Conservation (phyloP, 2,888 invertebrate species). For the Pheosia gnoma region DNA sequence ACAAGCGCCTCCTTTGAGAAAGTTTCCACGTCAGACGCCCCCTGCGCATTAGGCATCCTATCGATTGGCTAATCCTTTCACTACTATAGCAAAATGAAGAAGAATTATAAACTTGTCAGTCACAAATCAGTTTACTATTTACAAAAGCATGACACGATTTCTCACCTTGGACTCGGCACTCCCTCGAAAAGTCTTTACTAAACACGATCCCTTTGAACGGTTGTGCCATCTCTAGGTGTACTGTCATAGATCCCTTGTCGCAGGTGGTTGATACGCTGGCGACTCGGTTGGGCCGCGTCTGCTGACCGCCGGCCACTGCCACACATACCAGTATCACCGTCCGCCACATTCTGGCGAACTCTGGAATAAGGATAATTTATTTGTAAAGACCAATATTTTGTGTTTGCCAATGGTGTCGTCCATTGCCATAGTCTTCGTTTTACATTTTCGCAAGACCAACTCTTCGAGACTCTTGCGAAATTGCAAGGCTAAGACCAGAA, state of each 20-base stretch:
- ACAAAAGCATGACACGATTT: neutral
- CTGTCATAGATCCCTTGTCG: slow-evolving; percentile 85
- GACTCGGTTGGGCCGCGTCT: slow-evolving; percentile 79
- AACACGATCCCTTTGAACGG: slow-evolving; percentile 89
- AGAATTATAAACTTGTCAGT: too few relatives aligned
- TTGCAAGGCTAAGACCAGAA: too few relatives aligned
- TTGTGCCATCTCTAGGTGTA: slow-evolving; percentile 84
- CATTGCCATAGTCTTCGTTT: too few relatives aligned
- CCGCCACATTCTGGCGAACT: slow-evolving; percentile 69
- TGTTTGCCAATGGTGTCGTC: too few relatives aligned
- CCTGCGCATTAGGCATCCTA: too few relatives aligned
- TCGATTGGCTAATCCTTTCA: too few relatives aligned
- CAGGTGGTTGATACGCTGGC: slow-evolving; percentile 85
- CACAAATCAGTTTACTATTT: too few relatives aligned
- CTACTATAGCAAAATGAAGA: too few relatives aligned
- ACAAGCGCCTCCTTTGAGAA: too few relatives aligned
- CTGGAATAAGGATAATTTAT: slow-evolving; percentile 41
- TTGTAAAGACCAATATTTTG: neutral
- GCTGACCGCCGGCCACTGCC: slow-evolving; percentile 47
- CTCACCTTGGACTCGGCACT: slow-evolving; percentile 86
- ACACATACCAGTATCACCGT: slow-evolving; percentile 57
- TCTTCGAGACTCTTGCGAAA: too few relatives aligned
- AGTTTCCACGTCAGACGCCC: too few relatives aligned
- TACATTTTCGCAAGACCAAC: too few relatives aligned
- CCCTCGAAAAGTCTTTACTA: slow-evolving; percentile 89